Evolutionary conservation across 2,888 invertebrate genomes (phyloP).

Genomic region (Eupithecia pulchellata): DNA sequence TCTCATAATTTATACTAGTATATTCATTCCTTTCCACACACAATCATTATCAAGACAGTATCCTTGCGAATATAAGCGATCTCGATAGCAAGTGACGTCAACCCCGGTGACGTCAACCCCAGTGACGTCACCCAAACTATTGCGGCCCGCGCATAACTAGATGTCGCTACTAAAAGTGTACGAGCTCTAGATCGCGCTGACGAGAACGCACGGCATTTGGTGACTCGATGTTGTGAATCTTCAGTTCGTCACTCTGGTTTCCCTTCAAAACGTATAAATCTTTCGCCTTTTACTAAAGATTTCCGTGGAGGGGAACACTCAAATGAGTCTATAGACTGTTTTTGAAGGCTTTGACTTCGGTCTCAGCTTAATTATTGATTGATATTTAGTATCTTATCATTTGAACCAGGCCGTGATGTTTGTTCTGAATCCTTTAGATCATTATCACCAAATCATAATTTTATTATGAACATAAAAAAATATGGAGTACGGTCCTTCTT

Average conservation of each 20-base stretch:
- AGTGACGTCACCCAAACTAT: neutral
- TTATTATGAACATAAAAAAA: too few relatives aligned
- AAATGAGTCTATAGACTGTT: constrained; percentile 85
- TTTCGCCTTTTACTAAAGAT: constrained; percentile 93
- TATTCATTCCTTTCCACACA: too few relatives aligned
- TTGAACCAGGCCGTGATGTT: too few relatives aligned
- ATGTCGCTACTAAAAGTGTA: neutral
- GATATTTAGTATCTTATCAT: too few relatives aligned
- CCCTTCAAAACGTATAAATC: constrained; percentile 89
- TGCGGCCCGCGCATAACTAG: neutral
- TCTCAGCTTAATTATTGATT: neutral
- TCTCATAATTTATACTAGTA: too few relatives aligned
- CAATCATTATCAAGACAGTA: too few relatives aligned
- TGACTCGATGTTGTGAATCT: neutral
- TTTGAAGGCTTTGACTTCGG: neutral
- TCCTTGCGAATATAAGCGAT: too few relatives aligned
- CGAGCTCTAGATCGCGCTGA: constrained; percentile 8
- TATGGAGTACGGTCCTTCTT: too few relatives aligned
- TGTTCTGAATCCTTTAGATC: too few relatives aligned
- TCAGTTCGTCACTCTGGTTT: constrained; percentile 82
- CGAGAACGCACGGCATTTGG: constrained; percentile 3
- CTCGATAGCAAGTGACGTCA: neutral
- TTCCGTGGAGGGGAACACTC: constrained; percentile 90
- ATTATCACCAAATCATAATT: too few relatives aligned
- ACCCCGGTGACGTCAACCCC: too few relatives aligned